Percentiles rank a stretch among this genome's conserved stretches.
These are phyloP conservation scores for Smittia aterrima DNA, from an alignment of 2,888 invertebrate species.

Conservation along the genomic window DNA sequence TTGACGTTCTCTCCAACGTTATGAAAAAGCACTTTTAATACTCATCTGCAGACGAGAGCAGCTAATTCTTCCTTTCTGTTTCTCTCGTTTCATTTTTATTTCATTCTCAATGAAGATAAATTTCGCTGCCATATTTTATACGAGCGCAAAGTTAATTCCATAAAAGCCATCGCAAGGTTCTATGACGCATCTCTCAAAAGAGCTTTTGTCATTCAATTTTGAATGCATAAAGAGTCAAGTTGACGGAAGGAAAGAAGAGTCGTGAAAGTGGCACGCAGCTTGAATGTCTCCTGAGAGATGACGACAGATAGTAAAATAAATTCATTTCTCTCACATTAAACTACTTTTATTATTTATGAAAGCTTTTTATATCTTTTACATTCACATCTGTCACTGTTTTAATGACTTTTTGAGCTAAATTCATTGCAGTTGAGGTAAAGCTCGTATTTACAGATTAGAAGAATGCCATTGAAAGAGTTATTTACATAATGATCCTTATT, in stretches of 20 bases:
- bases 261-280: too few relatives aligned
- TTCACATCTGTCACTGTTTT: conserved; percentile 23
- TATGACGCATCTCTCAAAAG: neutral
- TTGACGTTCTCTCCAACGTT: neutral
- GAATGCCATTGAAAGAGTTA: too few relatives aligned
- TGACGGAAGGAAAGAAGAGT: too few relatives aligned
- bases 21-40: neutral
- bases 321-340: too few relatives aligned
- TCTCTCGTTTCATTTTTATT: neutral
- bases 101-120: conserved; percentile 9
- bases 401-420: conserved; percentile 19
- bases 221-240: neutral
- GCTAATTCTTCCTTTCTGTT: neutral
- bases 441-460: too few relatives aligned
- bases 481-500: conserved; percentile 9
- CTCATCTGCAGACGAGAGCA: too few relatives aligned
- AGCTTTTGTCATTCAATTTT: neutral
- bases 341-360: conserved; percentile 21
- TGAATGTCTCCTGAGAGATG: too few relatives aligned
- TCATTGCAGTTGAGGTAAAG: conserved; percentile 25
- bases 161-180: neutral
- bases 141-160: neutral
- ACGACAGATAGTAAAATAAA: too few relatives aligned
- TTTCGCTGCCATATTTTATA: neutral
- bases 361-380: neutral